These are phyloP conservation scores for Hyperopisus bebe DNA, from an alignment of 2,113 vertebrate genomes.

Conservation along the genomic window DNA sequence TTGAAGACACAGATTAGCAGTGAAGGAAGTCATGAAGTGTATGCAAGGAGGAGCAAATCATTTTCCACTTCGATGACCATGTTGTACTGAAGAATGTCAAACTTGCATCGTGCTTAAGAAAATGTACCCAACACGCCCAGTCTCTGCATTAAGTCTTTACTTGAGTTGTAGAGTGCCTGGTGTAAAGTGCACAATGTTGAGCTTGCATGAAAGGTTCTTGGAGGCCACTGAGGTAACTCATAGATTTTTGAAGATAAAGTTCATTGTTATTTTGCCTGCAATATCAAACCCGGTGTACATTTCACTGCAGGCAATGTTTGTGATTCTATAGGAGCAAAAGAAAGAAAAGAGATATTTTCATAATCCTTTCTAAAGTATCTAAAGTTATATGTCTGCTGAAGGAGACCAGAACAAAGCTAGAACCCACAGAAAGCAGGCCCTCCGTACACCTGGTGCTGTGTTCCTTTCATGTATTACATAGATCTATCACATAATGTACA, in stretches of 20 bases:
- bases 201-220: not conserved
- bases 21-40: not conserved
- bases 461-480: not conserved
- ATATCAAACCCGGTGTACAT: not conserved
- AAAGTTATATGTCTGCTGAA: not conserved
- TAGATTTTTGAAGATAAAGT: not conserved
- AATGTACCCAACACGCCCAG: not conserved
- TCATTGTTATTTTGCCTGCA: not conserved
- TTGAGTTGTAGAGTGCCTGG: not conserved
- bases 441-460: not conserved
- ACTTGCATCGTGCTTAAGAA: not conserved
- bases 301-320: not conserved
- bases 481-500: not conserved
- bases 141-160: not conserved
- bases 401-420: not conserved
- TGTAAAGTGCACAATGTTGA: not conserved
- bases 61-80: not conserved
- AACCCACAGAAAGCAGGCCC: not conserved
- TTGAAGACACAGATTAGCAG: not conserved
- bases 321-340: not conserved
- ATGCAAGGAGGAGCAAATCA: not conserved
- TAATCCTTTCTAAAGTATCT: not conserved
- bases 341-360: not conserved
- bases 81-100: not conserved
- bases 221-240: not conserved